Conservation (phyloP, 2,888 invertebrate genomes). For the Lobophora halterata region DNA sequence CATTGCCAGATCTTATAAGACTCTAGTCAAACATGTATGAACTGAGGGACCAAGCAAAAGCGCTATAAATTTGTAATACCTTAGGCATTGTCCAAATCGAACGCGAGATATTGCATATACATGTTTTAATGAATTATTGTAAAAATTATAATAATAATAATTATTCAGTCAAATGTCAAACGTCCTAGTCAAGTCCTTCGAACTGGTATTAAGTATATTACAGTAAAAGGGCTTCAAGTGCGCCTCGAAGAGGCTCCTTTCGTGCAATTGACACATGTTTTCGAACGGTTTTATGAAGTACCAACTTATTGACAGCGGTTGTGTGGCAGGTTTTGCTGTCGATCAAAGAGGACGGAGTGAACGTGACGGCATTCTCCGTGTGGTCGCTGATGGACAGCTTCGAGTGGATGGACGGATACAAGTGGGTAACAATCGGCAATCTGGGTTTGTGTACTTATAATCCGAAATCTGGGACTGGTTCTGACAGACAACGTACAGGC, state of each 20-base stretch:
- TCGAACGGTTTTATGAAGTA: conserved; percentile 46
- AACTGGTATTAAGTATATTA: no score
- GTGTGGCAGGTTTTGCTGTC: conserved; percentile 43
- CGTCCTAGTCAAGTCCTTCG: no score
- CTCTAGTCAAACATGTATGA: conserved; percentile 39
- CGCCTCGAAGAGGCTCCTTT: no score
- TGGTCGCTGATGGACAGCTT: conserved; percentile 84
- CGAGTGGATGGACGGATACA: conserved; percentile 80
- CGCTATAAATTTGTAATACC: no score
- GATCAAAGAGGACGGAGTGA: conserved; percentile 60
- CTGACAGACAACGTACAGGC: no score
- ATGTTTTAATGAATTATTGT: no score
- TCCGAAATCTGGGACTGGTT: not conserved
- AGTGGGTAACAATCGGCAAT: conserved; percentile 21
- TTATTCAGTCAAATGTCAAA: no score
- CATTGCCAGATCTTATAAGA: not conserved
- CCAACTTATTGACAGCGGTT: conserved; percentile 45
- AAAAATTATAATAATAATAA: no score
- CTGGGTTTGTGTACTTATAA: not conserved
- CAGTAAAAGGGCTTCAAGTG: no score
- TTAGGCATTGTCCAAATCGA: no score
- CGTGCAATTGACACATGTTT: no score
- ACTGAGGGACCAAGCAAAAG: conserved; percentile 49
- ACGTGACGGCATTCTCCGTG: conserved; percentile 76
- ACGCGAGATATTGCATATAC: no score